These are phyloP conservation scores for Trochalopteron elliotii DNA, from an alignment of 2,113 vertebrate genomes.

Conservation along the genomic window DNA sequence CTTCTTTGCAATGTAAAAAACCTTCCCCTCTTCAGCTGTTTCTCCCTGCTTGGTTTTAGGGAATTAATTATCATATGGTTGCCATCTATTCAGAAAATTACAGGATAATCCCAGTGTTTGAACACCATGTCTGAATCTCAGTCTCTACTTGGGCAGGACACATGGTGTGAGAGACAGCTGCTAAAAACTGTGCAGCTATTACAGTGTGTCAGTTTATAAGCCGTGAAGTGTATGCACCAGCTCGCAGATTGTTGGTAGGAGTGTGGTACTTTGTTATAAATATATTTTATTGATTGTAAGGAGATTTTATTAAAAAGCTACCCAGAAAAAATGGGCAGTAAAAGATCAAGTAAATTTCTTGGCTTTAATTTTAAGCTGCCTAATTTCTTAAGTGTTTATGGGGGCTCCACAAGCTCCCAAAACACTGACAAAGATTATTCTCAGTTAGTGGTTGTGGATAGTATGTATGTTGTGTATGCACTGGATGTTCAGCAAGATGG, in stretches of 20 bases:
- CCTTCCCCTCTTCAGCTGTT: background rate
- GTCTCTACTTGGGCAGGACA: conserved; percentile 53
- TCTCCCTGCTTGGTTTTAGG: background rate
- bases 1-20: background rate
- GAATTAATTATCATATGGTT: conserved; percentile 4
- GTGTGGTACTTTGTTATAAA: conserved; percentile 60
- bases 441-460: fast-evolving
- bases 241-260: conserved; percentile 61
- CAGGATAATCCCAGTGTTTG: conserved; percentile 42
- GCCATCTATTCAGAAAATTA: conserved; percentile 31
- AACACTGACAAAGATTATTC: background rate
- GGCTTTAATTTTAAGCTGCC: background rate
- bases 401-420: background rate
- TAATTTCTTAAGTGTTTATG: background rate
- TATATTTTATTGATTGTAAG: conserved; percentile 60
- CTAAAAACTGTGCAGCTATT: conserved; percentile 64
- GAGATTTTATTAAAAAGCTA: conserved; percentile 45
- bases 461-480: too few species aligned
- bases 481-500: background rate
- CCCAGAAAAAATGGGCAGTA: conserved; percentile 11
- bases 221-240: conserved; percentile 53
- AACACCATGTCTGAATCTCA: conserved; percentile 38
- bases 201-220: conserved; percentile 60
- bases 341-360: conserved; percentile 48
- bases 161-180: conserved; percentile 68